phyloP scores from a whole-genome alignment of 2,888 invertebrate genomes.

The Tromatobia lineatoria region DNA sequence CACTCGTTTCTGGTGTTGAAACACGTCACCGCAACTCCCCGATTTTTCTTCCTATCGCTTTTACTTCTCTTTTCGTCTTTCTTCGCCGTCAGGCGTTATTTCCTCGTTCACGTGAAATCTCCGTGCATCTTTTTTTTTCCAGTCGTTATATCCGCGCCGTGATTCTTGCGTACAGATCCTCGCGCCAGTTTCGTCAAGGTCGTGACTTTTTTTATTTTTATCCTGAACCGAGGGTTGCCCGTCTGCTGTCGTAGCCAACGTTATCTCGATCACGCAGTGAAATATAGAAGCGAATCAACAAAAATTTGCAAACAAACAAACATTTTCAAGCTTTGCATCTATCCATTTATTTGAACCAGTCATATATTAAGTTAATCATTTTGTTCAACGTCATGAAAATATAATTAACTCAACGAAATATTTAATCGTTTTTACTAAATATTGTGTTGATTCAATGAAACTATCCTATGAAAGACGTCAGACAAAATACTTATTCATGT shows the following conservation, averaged over 20 bases:
- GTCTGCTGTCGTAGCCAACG: background rate
- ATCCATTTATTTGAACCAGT: too few species aligned
- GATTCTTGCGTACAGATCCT: constrained; percentile 23
- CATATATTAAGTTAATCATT: too few species aligned
- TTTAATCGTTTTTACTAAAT: too few species aligned
- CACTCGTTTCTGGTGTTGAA: background rate
- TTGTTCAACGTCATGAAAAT: too few species aligned
- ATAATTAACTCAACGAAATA: too few species aligned
- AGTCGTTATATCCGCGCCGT: background rate
- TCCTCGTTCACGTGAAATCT: background rate
- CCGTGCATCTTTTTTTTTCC: constrained; percentile 8
- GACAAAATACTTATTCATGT: too few species aligned
- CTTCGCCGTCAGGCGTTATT: background rate
- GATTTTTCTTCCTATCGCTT: constrained; percentile 14
- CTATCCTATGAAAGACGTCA: too few species aligned
- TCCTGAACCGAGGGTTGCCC: constrained; percentile 17
- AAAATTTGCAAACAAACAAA: too few species aligned
- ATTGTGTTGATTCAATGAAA: too few species aligned
- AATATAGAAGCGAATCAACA: background rate
- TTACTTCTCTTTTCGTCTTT: background rate
- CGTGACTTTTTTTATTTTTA: constrained; percentile 43
- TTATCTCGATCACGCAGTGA: background rate
- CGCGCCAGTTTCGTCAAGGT: constrained; percentile 23
- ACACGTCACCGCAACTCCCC: background rate
- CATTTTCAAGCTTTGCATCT: too few species aligned